These are phyloP conservation scores for Eueides isabella DNA, from an alignment of 1,140 invertebrate genomes.

Conservation along the genomic window DNA sequence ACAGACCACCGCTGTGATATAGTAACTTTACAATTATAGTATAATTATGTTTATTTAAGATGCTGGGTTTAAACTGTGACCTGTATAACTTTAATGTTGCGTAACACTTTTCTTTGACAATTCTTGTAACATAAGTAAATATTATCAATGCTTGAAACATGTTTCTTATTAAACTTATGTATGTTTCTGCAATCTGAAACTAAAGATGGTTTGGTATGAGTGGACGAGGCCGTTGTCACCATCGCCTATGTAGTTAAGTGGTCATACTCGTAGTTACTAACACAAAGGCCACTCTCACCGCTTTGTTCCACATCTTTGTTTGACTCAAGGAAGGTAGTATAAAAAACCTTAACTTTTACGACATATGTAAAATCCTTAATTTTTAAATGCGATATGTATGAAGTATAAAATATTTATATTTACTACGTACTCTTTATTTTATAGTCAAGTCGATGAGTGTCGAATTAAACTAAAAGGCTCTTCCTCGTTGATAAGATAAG, in stretches of 20 bases:
- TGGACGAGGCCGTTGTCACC: constrained; percentile 35
- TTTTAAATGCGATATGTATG: background rate
- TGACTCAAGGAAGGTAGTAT: no score
- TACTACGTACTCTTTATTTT: background rate
- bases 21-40: constrained; percentile 19
- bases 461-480: constrained; percentile 57
- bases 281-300: constrained; percentile 73
- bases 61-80: background rate
- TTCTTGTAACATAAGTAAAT: no score
- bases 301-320: constrained; percentile 48
- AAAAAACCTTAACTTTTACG: no score
- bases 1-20: constrained; percentile 33
- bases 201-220: constrained; percentile 29
- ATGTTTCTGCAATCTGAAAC: background rate
- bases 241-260: constrained; percentile 63
- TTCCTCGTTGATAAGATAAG: constrained; percentile 58
- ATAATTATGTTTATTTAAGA: background rate
- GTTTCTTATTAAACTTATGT: no score
- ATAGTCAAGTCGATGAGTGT: constrained; percentile 13
- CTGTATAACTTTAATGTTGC: background rate
- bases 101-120: background rate
- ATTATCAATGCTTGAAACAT: no score
- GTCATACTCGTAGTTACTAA: constrained; percentile 59
- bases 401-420: background rate
- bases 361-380: background rate